phyloP scores from a whole-genome alignment of 1,140 invertebrate species.

The Lepidurus arcticus region DNA sequence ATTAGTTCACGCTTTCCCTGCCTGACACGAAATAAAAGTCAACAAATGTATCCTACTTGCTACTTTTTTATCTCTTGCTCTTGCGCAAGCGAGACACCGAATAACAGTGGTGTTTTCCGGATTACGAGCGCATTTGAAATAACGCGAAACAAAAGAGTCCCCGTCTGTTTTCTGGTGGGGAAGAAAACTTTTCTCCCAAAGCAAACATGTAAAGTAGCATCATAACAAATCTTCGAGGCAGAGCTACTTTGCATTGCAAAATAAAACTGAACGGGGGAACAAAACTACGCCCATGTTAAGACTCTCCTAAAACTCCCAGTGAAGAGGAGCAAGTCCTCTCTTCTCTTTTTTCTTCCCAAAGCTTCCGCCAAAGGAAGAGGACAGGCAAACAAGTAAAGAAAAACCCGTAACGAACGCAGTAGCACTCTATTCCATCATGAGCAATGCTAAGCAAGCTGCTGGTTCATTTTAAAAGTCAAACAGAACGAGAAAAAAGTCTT shows the following conservation, averaged over 20 bases:
- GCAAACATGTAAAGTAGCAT: conserved; percentile 15
- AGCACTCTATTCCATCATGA: conserved; percentile 10
- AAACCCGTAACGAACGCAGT: neutral
- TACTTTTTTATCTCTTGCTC: neutral
- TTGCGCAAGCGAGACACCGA: conserved; percentile 9
- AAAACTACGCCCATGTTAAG: neutral
- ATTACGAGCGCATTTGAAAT: conserved; percentile 3
- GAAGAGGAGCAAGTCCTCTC: neutral
- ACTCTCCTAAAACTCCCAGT: too few species aligned
- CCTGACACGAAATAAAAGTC: neutral
- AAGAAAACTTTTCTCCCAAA: neutral
- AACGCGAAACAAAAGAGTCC: neutral
- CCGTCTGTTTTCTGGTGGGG: neutral
- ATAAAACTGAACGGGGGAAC: neutral
- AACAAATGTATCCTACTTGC: neutral
- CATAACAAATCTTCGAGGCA: neutral
- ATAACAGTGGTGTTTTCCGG: neutral
- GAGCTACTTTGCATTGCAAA: neutral
- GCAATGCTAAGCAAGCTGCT: neutral
- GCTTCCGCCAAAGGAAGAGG: neutral
- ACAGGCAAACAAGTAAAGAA: neutral
- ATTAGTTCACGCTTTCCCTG: neutral
- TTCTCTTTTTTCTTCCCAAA: neutral
- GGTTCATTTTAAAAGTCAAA: neutral
- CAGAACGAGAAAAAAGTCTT: neutral